phyloP scores from a whole-genome alignment of 2,797 vertebrate species.

The Clarias platycephalus region DNA sequence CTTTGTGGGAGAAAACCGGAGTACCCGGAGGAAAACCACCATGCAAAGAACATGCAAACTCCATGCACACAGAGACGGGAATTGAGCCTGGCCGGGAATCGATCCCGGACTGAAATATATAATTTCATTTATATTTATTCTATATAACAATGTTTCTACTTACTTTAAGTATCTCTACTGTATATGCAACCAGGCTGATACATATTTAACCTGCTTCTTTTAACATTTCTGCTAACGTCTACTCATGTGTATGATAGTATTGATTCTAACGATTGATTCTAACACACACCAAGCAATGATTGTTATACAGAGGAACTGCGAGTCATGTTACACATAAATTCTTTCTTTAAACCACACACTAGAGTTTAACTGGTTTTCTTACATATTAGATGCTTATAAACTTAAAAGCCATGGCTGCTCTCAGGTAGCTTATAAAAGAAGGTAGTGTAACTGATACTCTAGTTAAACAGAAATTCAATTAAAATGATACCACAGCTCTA shows the following conservation, averaged over 20 bases:
- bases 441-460: neutral
- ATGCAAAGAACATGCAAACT: no score
- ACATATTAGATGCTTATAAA: conserved; percentile 3
- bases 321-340: neutral
- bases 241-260: neutral
- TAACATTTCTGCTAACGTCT: neutral
- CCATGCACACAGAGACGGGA: no score
- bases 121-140: no score
- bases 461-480: neutral
- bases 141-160: neutral
- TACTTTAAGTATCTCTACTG: neutral
- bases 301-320: neutral
- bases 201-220: neutral
- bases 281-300: neutral
- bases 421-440: conserved; percentile 1
- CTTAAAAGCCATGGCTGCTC: conserved; percentile 3
- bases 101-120: neutral
- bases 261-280: neutral
- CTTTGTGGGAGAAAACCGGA: no score
- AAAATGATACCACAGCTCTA: neutral
- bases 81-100: no score
- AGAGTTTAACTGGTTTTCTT: neutral
- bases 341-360: conserved; percentile 19
- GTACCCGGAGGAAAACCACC: no score
- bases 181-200: neutral